These are phyloP conservation scores for Prunella himalayana DNA, from an alignment of 2,113 vertebrate species.

Conservation along the genomic window DNA sequence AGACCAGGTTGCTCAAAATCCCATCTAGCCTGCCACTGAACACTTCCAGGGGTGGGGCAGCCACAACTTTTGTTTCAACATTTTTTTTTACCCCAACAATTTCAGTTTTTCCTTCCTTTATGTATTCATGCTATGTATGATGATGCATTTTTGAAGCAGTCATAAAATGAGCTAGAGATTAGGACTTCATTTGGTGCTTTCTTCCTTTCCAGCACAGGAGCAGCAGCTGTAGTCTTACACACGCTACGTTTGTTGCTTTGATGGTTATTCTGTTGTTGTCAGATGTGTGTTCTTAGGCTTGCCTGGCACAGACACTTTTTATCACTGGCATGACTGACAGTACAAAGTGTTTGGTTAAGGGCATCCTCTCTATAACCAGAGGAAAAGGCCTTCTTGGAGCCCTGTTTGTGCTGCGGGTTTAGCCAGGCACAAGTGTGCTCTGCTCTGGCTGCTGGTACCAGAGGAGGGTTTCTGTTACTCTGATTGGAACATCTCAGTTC, in stretches of 20 bases:
- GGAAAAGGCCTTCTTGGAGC: neutral
- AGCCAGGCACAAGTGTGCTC: accelerated
- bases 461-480: neutral
- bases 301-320: neutral
- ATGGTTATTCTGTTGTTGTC: neutral
- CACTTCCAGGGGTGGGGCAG: neutral
- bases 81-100: neutral
- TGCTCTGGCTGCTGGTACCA: neutral
- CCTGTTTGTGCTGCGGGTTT: neutral
- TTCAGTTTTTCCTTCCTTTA: neutral
- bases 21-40: neutral
- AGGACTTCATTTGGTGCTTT: neutral
- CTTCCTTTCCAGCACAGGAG: neutral
- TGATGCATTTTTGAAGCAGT: neutral
- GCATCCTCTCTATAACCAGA: neutral
- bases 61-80: neutral
- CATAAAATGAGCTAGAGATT: neutral
- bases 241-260: neutral
- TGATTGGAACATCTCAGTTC: neutral
- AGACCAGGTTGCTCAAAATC: neutral
- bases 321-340: neutral
- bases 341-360: neutral
- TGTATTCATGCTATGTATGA: neutral
- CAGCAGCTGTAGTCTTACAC: neutral
- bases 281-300: neutral